These are phyloP conservation scores for Thryonomys swinderianus DNA, from an alignment of 2,113 vertebrate genomes.

Conservation along the genomic window DNA sequence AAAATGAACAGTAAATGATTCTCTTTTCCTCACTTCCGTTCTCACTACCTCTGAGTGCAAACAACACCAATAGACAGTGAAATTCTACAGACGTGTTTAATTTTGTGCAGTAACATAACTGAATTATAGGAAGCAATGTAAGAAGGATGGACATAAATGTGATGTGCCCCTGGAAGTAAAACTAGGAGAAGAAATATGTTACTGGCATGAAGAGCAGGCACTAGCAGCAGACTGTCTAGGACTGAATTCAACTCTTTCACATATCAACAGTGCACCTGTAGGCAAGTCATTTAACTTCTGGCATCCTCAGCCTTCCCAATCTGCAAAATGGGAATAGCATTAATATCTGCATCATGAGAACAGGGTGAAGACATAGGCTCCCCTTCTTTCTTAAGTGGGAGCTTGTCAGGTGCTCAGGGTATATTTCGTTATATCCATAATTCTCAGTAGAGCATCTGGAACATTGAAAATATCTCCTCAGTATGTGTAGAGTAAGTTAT, in stretches of 20 bases:
- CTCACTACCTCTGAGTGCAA: slow-evolving; percentile 17
- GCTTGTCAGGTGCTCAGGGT: background rate
- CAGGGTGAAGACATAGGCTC: background rate
- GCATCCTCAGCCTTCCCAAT: background rate
- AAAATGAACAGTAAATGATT: slow-evolving; percentile 55
- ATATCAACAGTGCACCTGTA: background rate
- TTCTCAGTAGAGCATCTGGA: background rate
- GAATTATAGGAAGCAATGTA: background rate
- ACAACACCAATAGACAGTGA: background rate
- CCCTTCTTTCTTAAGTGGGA: background rate
- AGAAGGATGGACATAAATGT: slow-evolving; percentile 16
- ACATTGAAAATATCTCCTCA: slow-evolving; percentile 26
- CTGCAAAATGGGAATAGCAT: slow-evolving; percentile 8
- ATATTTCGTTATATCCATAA: background rate
- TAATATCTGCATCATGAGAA: background rate
- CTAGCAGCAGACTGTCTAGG: background rate
- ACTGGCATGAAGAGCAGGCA: background rate
- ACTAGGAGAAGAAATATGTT: background rate
- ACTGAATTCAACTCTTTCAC: background rate
- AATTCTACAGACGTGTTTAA: background rate
- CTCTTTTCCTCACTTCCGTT: slow-evolving; percentile 32
- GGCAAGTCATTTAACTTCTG: background rate
- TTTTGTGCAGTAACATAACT: background rate
- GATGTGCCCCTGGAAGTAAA: background rate
- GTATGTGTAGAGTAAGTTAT: background rate